phyloP scores from a whole-genome alignment of 1,140 invertebrate genomes.

The Paralvinella palmiformis region DNA sequence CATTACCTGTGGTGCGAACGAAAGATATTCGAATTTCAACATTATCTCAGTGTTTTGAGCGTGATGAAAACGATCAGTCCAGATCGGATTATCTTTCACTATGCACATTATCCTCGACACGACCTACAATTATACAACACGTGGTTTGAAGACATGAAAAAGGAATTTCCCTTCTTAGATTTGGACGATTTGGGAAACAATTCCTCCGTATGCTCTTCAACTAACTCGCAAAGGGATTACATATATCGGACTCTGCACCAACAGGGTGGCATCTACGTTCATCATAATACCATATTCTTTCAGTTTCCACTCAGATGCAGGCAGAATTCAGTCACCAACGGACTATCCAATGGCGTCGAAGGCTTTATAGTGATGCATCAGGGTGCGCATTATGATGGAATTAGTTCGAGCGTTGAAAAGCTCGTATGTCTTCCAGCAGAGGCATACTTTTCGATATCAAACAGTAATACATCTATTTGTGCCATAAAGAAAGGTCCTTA shows the following conservation, averaged over 20 bases:
- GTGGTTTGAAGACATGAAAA: slow-evolving; percentile 14
- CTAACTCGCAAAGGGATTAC: background rate
- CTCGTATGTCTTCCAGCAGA: background rate
- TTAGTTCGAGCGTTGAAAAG: background rate
- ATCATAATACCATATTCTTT: background rate
- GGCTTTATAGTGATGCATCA: too few species aligned
- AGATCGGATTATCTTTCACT: slow-evolving; percentile 13
- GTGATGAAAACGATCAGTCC: slow-evolving; percentile 5
- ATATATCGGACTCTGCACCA: background rate
- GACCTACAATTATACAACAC: slow-evolving; percentile 12
- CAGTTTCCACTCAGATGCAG: background rate
- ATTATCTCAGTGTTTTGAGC: slow-evolving; percentile 15
- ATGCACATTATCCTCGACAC: background rate
- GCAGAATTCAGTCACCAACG: background rate
- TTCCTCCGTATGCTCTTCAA: too few species aligned
- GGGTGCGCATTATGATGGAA: too few species aligned
- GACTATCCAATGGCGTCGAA: too few species aligned
- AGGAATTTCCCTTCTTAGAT: background rate
- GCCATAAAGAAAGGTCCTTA: background rate
- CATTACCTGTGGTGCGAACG: slow-evolving; percentile 16
- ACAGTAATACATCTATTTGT: background rate
- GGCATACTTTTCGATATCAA: background rate
- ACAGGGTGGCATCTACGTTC: slow-evolving; percentile 1
- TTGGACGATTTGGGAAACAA: background rate
- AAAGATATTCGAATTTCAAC: slow-evolving; percentile 12